Evolutionary conservation across 2,113 vertebrate genomes (phyloP), one percentile per base, ranked within the genome.

Genomic region (Pholis gunnellus): DNA sequence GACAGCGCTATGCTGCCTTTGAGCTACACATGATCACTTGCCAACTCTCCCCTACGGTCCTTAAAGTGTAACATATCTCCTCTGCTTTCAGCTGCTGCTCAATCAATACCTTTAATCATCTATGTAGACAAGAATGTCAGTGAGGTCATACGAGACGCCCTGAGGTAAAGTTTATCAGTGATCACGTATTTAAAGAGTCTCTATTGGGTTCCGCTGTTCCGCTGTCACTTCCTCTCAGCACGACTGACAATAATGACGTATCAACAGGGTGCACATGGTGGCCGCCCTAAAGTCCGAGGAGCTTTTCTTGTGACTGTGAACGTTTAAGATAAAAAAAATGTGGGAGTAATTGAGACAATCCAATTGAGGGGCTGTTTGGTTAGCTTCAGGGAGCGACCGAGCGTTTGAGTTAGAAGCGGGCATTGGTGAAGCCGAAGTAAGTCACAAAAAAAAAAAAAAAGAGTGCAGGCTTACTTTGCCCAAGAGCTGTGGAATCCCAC

Each of bases 181-280:
- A 82, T 80, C 48, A 36, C 38, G 48, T 54, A 71, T 85, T 86
- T 70, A 76, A 78, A 59, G 42, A 59, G 50, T 63, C 40, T 64
- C 75, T 54, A 31, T 85, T 75, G 72, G 52, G 54, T 67, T 64
- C 65, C 22, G 34, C 11, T 0, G 57, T 52, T 76, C 46, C n/a
- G 46, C 79, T 82, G 69, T 75, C 85, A 67, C 67, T 59, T 48
- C 34, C 10, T 15, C 60, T 88, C 77, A 81, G 40, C 50, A 14
- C 3, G n/a, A 29, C 36, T 60, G 76, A 65, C 65, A 38, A 64
- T 34, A 50, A 48, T 40, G 25, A 15, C 1, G 9, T 72, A 73
- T 44, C 42, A n/a, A 82, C 64, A 29, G 52, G 44, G 14, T 25
- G 36, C 42, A 44, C 44, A 66, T 6, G 60, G 46, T 25, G 27